Evolutionary conservation across 2,888 invertebrate genomes (phyloP), one percentile per base, ranked within the genome.

Genomic region (Pyrochroa serraticornis): DNA sequence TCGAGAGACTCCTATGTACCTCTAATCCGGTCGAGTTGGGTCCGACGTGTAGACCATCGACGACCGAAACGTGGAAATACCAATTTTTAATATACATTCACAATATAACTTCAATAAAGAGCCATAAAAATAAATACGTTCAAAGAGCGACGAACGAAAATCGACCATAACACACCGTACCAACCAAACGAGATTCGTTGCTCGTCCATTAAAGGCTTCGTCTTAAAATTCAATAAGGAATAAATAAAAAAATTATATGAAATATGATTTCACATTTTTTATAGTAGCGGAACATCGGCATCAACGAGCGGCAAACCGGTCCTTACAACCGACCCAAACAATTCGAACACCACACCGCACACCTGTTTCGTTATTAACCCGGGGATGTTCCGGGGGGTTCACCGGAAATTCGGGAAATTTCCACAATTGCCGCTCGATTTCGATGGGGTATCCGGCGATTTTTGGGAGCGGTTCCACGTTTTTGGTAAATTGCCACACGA

Each of bases 211-310:
- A 46, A 42, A 54, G 41, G 39, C 47, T 42, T 30, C 56, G 45
- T 49, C 56, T 56, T 50, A 56, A 56, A 56, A 56, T 56, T 56
- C 56, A 56, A 56, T 56, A 56, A 55, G 54, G 48, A 55, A 55
- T 55, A 55, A 55, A 55, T 55, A 55, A 55, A 55, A 56, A 56
- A 58, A 55, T 58, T 44, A 54, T 45, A 58, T 58, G 58, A 58
- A 58, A 58, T 58, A 58, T 58, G 58, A 58, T 58, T 58, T 58
- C 58, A 58, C 58, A 54, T 58, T 58, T 54, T 58, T 58, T 54
- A 45, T 58, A 58, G 58, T 58, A 36, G 6, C 6, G 33, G 47
- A 13, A 12, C 42, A 6, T 12, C 10, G 49, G 33, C n/a, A n/a
- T 6, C 32, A 12, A 31, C 13, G 43, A 58, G 58, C 58, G 58